Percentiles rank a stretch among this genome's conserved stretches.
These are phyloP conservation scores for Mixornis gularis DNA, from an alignment of 2,113 vertebrate genomes.

Conservation along the genomic window DNA sequence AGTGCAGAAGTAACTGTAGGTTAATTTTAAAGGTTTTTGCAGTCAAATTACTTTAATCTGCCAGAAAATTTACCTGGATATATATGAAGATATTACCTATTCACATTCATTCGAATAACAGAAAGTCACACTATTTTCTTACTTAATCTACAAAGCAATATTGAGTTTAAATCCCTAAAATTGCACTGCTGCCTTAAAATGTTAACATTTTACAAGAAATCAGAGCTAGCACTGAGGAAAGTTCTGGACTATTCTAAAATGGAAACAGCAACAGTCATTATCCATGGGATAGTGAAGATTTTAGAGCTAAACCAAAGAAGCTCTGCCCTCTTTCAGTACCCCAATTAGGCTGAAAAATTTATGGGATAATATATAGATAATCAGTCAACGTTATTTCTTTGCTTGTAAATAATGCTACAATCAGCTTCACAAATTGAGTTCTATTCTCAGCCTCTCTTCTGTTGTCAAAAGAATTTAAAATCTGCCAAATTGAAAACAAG, in stretches of 20 bases:
- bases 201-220: neutral
- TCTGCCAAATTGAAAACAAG: neutral
- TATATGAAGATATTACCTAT: neutral
- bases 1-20: neutral
- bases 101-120: neutral
- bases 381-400: neutral
- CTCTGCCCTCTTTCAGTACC: neutral
- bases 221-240: neutral
- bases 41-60: neutral
- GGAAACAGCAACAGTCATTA: neutral
- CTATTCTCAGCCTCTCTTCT: neutral
- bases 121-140: neutral
- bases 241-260: neutral
- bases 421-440: neutral
- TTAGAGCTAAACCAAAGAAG: neutral
- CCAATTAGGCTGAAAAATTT: neutral
- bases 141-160: neutral
- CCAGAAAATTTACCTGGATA: neutral
- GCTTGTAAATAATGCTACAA: neutral
- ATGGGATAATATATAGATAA: neutral
- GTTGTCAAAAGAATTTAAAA: neutral
- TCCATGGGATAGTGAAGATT: neutral
- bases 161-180: neutral
- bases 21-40: conserved; percentile 8
- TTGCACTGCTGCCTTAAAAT: neutral